These are phyloP conservation scores for Saguinus midas DNA, from an alignment of 2,113 vertebrate species.

Conservation along the genomic window DNA sequence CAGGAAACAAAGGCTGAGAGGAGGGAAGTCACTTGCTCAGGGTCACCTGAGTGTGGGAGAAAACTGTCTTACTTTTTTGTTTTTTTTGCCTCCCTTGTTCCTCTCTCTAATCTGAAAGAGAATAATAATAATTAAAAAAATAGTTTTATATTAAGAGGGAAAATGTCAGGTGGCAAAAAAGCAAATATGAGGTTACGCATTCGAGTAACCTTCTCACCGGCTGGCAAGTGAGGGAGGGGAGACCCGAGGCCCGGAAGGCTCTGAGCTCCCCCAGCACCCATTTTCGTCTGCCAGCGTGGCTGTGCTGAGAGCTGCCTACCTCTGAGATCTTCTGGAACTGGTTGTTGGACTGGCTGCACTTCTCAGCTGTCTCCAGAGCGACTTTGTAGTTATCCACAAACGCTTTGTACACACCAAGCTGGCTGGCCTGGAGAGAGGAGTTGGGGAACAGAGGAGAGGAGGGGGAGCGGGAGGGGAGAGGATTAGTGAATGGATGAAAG, in stretches of 20 bases:
- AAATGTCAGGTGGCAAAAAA: constrained; percentile 60
- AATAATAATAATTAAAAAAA: constrained; percentile 28
- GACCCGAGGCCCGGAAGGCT: not conserved
- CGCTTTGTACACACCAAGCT: constrained; percentile 97
- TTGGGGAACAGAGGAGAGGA: not conserved
- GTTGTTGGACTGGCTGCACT: constrained; percentile 95
- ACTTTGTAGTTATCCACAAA: constrained; percentile 99
- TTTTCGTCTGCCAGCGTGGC: not conserved
- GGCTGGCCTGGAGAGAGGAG: constrained; percentile 89
- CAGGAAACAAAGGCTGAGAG: not conserved
- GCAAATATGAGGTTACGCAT: constrained; percentile 48
- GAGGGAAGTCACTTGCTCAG: not conserved
- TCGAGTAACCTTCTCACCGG: not conserved
- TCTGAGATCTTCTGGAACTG: constrained; percentile 99
- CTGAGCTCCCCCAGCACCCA: not conserved
- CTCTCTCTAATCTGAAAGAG: constrained; percentile 14
- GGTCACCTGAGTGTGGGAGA: not conserved
- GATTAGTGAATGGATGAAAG: constrained; percentile 71
- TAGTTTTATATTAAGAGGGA: constrained; percentile 43
- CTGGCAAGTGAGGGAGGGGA: not conserved
- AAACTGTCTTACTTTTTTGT: not conserved
- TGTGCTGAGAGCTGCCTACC: constrained; percentile 82
- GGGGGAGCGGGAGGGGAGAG: constrained; percentile 30
- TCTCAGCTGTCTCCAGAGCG: constrained; percentile 94
- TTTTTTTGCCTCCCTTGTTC: not conserved